A percentile compares a stretch with the other conserved stretches of the same genome.
phyloP scores from a whole-genome alignment of 64 coral and sea anemone species.

The Porites lutea region DNA sequence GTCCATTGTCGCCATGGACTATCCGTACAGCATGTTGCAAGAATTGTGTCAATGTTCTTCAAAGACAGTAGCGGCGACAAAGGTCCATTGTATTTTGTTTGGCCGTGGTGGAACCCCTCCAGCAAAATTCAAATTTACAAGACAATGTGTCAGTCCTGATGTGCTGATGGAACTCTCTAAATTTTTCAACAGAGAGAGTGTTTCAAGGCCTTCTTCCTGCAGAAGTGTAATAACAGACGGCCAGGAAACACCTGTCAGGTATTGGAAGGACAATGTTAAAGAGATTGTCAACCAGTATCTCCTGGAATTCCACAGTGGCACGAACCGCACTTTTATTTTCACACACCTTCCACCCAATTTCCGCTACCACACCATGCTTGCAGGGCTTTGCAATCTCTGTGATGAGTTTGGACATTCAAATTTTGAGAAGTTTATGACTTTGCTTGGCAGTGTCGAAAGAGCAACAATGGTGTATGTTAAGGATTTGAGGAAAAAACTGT shows the following conservation, averaged over 20 bases:
- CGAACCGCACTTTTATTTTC: background rate
- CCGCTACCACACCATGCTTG: slow-evolving; percentile 13
- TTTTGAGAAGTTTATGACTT: too few species aligned
- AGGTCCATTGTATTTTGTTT: too few species aligned
- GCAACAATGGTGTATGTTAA: background rate
- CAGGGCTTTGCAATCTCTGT: background rate
- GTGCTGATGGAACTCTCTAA: slow-evolving; percentile 27
- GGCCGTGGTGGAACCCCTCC: slow-evolving; percentile 10
- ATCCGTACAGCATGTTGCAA: background rate
- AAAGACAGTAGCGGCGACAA: background rate
- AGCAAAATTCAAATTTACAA: slow-evolving; percentile 26
- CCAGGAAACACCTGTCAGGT: too few species aligned
- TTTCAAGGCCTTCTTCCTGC: too few species aligned
- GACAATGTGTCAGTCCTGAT: slow-evolving; percentile 18
- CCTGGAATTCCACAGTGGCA: slow-evolving; percentile 32
- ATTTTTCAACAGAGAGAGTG: slow-evolving; percentile 15
- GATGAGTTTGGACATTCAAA: too few species aligned
- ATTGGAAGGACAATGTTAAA: slow-evolving; percentile 29
- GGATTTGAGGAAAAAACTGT: background rate
- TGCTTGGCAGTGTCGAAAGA: too few species aligned
- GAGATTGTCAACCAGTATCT: slow-evolving; percentile 35
- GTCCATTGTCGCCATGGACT: background rate
- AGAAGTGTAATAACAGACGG: too few species aligned
- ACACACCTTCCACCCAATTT: background rate
- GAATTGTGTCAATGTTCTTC: background rate